Evolutionary conservation across 2,113 vertebrate genomes (phyloP), one percentile per base, ranked within the genome.

Genomic region (Toxotes jaculatrix): DNA sequence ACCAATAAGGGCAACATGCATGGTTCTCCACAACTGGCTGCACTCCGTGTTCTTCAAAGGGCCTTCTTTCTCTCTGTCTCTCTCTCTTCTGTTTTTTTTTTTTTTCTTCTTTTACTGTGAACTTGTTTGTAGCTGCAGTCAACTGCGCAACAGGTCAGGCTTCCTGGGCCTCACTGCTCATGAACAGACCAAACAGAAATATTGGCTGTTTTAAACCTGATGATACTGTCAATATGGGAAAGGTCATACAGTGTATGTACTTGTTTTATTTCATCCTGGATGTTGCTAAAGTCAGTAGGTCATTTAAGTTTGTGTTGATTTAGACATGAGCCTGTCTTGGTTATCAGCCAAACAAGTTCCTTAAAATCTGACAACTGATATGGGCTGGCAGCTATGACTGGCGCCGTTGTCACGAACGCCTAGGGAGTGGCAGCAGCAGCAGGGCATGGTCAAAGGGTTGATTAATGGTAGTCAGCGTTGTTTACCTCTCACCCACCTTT

Each of bases 401-500:
- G 82, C 64, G 56, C 88, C 83, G 53, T 38, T 68, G 83, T 91
- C 21, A 81, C 79, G 88, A 69, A 86, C 10, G 3, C 2, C 17
- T 7, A 69, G 85, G 88, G 92, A 90, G 91, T 77, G 90, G 88
- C 80, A 68, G 61, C 45, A 79, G 57, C 53, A 80, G 78, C 51
- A 71, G 43, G 76, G 63, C 68, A 70, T 74, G 83, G 88, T 93
- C 86, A 88, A 73, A 80, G 82, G 56, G 73, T 83, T 94, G 93
- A 93, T 93, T 93, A 92, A 94, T 92, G 90, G 80, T 77, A 77
- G 77, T 49, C 40, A 45, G 47, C 32, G 42, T 74, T 89, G 86
- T 94, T 93, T 89, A 80, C 79, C 69, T 89, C 86, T 83, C 82
- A 80, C 43, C 83, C 82, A 80, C 43, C 83, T 77, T 92, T 93